A percentile compares a stretch with the other conserved stretches of the same genome.
These are phyloP conservation scores for Dicerorhinus sumatrensis DNA, from an alignment of 2,113 vertebrate genomes.

Conservation along the genomic window DNA sequence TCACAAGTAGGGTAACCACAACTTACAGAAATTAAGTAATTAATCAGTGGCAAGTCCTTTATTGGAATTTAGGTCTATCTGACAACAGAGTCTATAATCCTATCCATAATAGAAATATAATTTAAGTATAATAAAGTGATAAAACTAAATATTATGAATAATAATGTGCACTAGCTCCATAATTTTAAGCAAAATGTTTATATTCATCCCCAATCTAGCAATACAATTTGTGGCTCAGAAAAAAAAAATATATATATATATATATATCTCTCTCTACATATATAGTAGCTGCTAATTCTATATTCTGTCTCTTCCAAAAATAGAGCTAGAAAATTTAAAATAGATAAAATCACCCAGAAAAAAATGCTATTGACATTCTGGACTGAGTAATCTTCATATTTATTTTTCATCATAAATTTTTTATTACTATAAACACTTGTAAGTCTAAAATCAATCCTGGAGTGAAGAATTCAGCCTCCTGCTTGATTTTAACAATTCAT, in stretches of 20 bases:
- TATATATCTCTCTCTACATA: background rate
- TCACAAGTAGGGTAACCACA: background rate
- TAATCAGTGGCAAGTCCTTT: background rate
- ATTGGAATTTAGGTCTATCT: background rate
- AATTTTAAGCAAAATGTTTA: background rate
- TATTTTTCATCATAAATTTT: background rate
- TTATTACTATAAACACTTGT: background rate
- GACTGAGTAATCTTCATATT: background rate
- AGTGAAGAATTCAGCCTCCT: background rate
- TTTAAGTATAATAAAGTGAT: background rate
- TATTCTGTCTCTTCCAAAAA: background rate
- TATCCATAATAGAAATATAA: background rate
- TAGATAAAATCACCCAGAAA: background rate
- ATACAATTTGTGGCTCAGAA: background rate
- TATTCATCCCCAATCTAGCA: background rate
- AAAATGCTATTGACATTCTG: background rate
- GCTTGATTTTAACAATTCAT: background rate
- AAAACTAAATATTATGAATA: background rate
- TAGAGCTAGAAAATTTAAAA: background rate
- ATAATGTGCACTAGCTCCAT: background rate
- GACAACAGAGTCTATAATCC: background rate
- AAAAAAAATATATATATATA: background rate
- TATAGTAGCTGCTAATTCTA: background rate
- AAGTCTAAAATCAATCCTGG: background rate
- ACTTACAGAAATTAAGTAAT: background rate